Conservation (phyloP, 2,888 invertebrate species). For the Melinaea marsaeus region DNA sequence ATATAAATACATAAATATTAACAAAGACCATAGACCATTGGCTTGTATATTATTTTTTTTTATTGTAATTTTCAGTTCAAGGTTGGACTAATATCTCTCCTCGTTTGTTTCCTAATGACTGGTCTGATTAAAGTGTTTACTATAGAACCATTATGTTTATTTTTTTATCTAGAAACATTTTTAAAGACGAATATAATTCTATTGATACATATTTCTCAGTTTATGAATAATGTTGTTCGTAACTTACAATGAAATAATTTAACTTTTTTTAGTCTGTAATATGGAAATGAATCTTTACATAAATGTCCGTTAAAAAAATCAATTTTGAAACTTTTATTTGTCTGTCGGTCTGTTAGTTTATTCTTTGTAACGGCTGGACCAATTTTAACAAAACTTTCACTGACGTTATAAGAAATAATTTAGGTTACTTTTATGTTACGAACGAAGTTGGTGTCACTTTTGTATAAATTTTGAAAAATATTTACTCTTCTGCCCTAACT, state of each 20-base stretch:
- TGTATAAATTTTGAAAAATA: too few relatives aligned
- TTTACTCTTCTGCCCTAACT: too few relatives aligned
- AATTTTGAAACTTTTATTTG: too few relatives aligned
- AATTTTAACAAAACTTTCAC: too few relatives aligned
- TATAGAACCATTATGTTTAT: constrained; percentile 56
- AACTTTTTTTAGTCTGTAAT: too few relatives aligned
- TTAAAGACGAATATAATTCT: constrained; percentile 60
- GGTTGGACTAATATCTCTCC: constrained; percentile 66
- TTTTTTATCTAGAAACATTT: constrained; percentile 62
- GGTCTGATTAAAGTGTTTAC: constrained; percentile 54
- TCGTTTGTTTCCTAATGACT: constrained; percentile 60
- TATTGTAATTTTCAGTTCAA: constrained; percentile 66
- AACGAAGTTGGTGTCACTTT: too few relatives aligned
- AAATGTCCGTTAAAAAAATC: too few relatives aligned
- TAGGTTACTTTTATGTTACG: too few relatives aligned
- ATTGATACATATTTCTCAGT: constrained; percentile 57
- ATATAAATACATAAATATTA: constrained; percentile 62
- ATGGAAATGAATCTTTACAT: too few relatives aligned
- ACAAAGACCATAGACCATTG: constrained; percentile 74
- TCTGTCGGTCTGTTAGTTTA: too few relatives aligned
- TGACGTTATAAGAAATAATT: too few relatives aligned
- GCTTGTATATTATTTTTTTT: constrained; percentile 68
- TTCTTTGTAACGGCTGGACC: too few relatives aligned
- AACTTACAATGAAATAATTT: constrained; percentile 51
- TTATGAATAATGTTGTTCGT: constrained; percentile 63